These are phyloP conservation scores for Thalpophila matura DNA, from an alignment of 2,888 invertebrate species.

Conservation along the genomic window DNA sequence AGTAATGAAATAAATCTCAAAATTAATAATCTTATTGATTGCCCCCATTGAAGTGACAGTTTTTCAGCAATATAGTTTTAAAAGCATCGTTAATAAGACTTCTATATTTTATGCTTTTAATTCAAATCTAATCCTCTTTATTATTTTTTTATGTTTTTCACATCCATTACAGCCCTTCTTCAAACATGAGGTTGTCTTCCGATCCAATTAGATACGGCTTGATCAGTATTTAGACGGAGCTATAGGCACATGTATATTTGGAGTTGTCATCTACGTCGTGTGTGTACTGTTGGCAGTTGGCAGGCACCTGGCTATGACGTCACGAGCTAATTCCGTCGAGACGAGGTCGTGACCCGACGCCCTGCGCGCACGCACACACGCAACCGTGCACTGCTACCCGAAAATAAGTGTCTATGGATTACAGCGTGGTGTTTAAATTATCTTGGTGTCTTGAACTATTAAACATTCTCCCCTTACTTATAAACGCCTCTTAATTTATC, in stretches of 20 bases:
- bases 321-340: slow-evolving; percentile 82
- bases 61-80: too few relatives aligned
- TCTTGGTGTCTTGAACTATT: slow-evolving; percentile 25
- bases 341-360: slow-evolving; percentile 88
- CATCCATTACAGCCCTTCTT: not conserved
- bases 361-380: slow-evolving; percentile 73
- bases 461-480: too few relatives aligned
- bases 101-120: not conserved
- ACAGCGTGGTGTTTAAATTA: slow-evolving; percentile 8
- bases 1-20: too few relatives aligned
- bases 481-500: too few relatives aligned
- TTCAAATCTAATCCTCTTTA: not conserved
- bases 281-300: slow-evolving; percentile 73
- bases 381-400: slow-evolving; percentile 41
- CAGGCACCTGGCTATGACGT: slow-evolving; percentile 79
- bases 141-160: not conserved
- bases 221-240: slow-evolving; percentile 24
- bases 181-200: not conserved
- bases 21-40: too few relatives aligned
- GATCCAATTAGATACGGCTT: slow-evolving; percentile 21
- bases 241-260: slow-evolving; percentile 53
- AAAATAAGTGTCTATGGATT: slow-evolving; percentile 41
- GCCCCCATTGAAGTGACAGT: too few relatives aligned
- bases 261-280: slow-evolving; percentile 67
- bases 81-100: too few relatives aligned